Evolutionary conservation across 2,113 vertebrate species (phyloP).

Genomic region (Otocyon megalotis): DNA sequence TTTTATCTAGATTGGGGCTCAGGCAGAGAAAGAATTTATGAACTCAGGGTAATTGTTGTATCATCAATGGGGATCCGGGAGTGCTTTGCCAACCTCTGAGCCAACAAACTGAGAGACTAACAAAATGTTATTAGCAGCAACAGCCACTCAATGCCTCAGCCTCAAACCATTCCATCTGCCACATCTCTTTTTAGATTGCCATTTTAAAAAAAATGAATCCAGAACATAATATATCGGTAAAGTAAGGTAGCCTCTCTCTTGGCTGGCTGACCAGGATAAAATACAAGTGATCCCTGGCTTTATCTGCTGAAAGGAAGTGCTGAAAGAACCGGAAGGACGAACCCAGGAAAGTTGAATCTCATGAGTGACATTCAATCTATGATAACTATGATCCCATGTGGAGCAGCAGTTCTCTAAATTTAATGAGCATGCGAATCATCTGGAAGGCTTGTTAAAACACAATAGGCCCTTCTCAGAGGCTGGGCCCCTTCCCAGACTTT

Average conservation of each 20-base stretch:
- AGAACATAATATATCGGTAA: background rate
- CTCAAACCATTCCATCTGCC: background rate
- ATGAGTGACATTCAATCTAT: background rate
- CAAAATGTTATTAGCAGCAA: background rate
- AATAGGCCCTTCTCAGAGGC: background rate
- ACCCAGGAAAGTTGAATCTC: background rate
- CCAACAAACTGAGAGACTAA: background rate
- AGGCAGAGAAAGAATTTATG: background rate
- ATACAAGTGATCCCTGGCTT: background rate
- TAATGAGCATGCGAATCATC: background rate
- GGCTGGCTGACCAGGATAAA: background rate
- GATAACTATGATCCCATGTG: background rate
- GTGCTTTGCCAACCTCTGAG: background rate
- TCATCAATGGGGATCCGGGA: background rate
- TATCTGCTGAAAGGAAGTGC: background rate
- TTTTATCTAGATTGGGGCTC: background rate
- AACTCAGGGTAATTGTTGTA: background rate
- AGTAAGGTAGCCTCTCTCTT: background rate
- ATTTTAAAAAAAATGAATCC: background rate
- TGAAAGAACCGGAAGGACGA: background rate
- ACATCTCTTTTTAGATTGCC: background rate
- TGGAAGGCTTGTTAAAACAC: background rate
- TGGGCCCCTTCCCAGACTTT: background rate
- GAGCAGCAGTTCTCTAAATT: background rate
- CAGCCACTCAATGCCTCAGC: background rate